These are phyloP conservation scores for Nesidiocoris tenuis DNA, from an alignment of 2,888 invertebrate genomes.

Conservation along the genomic window DNA sequence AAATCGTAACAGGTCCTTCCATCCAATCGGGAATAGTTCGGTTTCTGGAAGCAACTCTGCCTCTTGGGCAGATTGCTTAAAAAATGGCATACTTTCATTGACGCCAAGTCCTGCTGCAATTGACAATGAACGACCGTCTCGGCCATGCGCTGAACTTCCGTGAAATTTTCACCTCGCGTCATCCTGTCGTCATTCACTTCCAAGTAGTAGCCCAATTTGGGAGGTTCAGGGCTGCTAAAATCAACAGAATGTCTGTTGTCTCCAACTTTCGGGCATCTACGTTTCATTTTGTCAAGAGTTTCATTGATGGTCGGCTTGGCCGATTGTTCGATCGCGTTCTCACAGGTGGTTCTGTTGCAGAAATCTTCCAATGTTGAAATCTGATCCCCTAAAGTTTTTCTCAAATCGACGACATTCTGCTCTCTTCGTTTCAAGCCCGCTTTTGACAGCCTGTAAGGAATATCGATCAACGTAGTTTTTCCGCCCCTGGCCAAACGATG, in stretches of 20 bases:
- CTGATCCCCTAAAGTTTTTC: background rate
- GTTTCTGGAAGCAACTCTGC: conserved; percentile 6
- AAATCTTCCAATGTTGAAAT: conserved; percentile 3
- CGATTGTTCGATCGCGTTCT: background rate
- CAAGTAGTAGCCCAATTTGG: conserved; percentile 22
- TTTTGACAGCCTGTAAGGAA: conserved; percentile 18
- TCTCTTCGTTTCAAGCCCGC: background rate
- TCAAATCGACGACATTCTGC: background rate
- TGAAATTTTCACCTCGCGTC: conserved; percentile 1
- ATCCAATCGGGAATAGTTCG: background rate
- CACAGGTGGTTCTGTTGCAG: conserved; percentile 4
- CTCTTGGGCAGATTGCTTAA: conserved; percentile 11
- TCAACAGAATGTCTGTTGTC: background rate
- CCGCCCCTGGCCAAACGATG: background rate
- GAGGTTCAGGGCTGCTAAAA: background rate
- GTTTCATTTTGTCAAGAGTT: background rate
- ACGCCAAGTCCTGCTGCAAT: conserved; percentile 13
- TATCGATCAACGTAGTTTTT: conserved; percentile 10
- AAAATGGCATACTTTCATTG: conserved; percentile 29
- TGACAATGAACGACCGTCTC: conserved; percentile 22
- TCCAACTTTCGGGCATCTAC: background rate
- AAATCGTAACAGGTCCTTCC: conserved; percentile 21
- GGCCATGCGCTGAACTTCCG: background rate
- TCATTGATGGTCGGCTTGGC: background rate
- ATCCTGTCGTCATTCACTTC: conserved; percentile 12